Evolutionary conservation across 2,888 invertebrate genomes (phyloP), one percentile per base, ranked within the genome.

Genomic region (Ochropacha duplaris): DNA sequence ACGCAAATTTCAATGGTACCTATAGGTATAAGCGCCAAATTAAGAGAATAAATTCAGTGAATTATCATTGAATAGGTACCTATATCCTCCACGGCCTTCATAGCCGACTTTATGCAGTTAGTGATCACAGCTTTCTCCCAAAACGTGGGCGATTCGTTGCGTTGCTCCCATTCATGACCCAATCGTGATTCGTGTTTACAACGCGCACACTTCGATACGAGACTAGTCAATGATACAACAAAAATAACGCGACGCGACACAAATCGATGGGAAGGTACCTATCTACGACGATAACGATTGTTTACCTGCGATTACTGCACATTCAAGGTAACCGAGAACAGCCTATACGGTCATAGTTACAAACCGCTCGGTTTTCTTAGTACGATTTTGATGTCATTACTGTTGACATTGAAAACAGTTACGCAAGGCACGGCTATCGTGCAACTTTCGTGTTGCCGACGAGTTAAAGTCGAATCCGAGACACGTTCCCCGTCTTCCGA

Each of bases 321-420:
- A 76, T 81, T 86, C 89, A 90, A 90, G 88, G 90, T 84, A 80
- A 85, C 81, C 75, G 73, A 77, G 63, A 66, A 74, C 69, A 68
- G 69, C 68, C 62, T 60, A 68, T 65, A 62, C 65, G 52, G 59
- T 60, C 54, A 61, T 69, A 71, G 61, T 66, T 72, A 65, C 56
- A 62, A 61, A 56, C 62, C 59, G 64, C 59, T 57, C 63, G 54
- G 57, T 57, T 59, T 60, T 65, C 68, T 63, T 61, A 60, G 56
- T 62, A 60, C 57, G 64, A 61, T 69, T 65, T 67, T 68, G 61
- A 64, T 31, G 58, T 61, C 60, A 71, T 76, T n/a, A 70, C 72
- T 84, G 86, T 87, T 90, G 91, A 91, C 91, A 91, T 92, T 92
- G 90, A 89, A 90, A 87, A 67, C 61, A 72, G 87, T 91, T 91